A percentile compares a stretch with the other conserved stretches of the same genome.
phyloP scores from a whole-genome alignment of 2,113 vertebrate species.

The Nyctereutes procyonoides region DNA sequence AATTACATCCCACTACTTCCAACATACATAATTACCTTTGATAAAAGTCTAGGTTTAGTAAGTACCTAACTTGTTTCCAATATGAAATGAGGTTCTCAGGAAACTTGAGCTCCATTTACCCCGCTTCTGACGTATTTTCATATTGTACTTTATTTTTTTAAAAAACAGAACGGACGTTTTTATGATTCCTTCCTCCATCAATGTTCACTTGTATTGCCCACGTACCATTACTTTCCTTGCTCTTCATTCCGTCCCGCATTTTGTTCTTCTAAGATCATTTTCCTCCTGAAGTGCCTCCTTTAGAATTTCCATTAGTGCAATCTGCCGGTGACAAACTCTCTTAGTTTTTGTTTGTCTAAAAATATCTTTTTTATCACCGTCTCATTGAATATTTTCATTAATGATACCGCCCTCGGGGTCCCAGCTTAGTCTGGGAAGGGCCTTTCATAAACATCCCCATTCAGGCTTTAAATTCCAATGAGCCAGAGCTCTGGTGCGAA shows the following conservation, averaged over 20 bases:
- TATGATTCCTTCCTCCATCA: not conserved
- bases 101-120: constrained; percentile 17
- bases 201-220: not conserved
- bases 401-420: not conserved
- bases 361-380: not conserved
- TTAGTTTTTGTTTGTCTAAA: constrained; percentile 46
- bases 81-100: not conserved
- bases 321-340: not conserved
- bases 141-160: not conserved
- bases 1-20: not conserved
- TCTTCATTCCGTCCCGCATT: not conserved
- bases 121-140: not conserved
- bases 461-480: not conserved
- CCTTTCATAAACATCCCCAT: not conserved
- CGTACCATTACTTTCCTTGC: not conserved
- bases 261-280: constrained; percentile 9
- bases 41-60: not conserved
- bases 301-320: constrained; percentile 37
- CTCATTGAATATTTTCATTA: not conserved
- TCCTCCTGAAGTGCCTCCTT: constrained; percentile 27
- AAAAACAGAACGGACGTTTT: not conserved
- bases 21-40: not conserved
- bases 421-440: not conserved
- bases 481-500: not conserved
- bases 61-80: constrained; percentile 27